phyloP scores from a whole-genome alignment of 2,797 vertebrate genomes.

The Alauda arvensis region DNA sequence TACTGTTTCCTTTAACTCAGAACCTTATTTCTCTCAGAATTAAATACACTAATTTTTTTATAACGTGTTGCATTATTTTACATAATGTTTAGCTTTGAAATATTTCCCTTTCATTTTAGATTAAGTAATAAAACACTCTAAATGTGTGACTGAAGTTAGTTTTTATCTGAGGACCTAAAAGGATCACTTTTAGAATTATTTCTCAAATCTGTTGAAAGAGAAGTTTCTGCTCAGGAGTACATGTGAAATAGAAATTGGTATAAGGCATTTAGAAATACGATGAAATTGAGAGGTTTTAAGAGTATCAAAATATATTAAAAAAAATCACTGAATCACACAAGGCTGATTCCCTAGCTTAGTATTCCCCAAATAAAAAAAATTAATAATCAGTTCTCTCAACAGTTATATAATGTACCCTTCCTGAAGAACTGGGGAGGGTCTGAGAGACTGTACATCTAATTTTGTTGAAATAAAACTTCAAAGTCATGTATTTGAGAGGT shows the following conservation, averaged over 20 bases:
- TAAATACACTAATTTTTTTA: not conserved
- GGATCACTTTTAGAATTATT: not conserved
- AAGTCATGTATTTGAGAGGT: not conserved
- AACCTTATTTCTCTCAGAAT: not conserved
- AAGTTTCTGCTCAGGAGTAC: not conserved
- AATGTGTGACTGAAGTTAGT: not conserved
- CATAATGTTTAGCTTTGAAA: not conserved
- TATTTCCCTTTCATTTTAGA: not conserved
- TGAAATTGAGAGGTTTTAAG: not conserved
- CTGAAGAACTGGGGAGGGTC: not conserved
- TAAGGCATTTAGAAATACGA: not conserved
- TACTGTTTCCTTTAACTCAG: not conserved
- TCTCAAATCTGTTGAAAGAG: not conserved
- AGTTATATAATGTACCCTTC: not conserved
- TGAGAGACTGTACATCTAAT: not conserved
- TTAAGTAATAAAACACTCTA: not conserved
- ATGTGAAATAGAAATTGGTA: not conserved
- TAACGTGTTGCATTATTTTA: not conserved
- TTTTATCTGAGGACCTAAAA: not conserved
- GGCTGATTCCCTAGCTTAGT: not conserved
- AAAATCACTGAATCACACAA: not conserved
- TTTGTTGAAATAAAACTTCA: not conserved
- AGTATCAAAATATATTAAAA: not conserved
- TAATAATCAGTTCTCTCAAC: not conserved
- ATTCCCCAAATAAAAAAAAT: not conserved